A percentile compares a stretch with the other conserved stretches of the same genome.
phyloP scores from a whole-genome alignment of 2,797 vertebrate genomes.

The Macrochelys suwanniensis region DNA sequence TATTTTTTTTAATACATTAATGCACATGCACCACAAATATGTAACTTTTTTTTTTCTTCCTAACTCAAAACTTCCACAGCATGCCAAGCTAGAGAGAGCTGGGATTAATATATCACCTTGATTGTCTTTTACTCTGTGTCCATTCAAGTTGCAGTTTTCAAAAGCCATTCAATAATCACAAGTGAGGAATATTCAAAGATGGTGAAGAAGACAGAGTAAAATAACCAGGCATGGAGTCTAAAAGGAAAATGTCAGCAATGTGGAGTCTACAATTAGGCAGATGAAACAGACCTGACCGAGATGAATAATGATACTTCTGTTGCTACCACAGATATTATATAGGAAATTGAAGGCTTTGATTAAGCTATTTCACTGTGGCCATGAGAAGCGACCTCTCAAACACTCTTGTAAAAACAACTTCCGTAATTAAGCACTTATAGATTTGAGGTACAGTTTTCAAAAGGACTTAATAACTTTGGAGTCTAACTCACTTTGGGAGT shows the following conservation, averaged over 20 bases:
- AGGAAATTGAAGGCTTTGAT: neutral
- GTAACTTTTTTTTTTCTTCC: neutral
- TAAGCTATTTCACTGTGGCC: neutral
- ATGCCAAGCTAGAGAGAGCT: slow-evolving; percentile 71
- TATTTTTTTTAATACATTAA: slow-evolving; percentile 40
- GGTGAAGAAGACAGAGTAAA: slow-evolving; percentile 34
- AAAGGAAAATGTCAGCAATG: slow-evolving; percentile 66
- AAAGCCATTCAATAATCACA: slow-evolving; percentile 63
- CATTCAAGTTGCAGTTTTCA: slow-evolving; percentile 59
- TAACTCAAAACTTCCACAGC: slow-evolving; percentile 41
- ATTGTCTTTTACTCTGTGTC: slow-evolving; percentile 67
- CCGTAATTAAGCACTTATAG: neutral
- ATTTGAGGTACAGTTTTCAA: neutral
- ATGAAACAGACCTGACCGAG: slow-evolving; percentile 2
- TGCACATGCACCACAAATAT: slow-evolving; percentile 54
- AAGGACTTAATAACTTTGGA: neutral
- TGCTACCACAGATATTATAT: neutral
- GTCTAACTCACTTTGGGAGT: neutral
- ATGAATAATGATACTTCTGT: neutral
- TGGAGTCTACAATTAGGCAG: slow-evolving; percentile 43
- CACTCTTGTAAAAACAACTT: neutral
- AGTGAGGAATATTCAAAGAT: slow-evolving; percentile 39
- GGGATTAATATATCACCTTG: slow-evolving; percentile 73
- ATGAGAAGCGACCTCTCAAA: neutral
- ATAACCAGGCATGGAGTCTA: slow-evolving; percentile 57